Conservation (phyloP, 2,888 invertebrate genomes). For the Lasiommata megera region DNA sequence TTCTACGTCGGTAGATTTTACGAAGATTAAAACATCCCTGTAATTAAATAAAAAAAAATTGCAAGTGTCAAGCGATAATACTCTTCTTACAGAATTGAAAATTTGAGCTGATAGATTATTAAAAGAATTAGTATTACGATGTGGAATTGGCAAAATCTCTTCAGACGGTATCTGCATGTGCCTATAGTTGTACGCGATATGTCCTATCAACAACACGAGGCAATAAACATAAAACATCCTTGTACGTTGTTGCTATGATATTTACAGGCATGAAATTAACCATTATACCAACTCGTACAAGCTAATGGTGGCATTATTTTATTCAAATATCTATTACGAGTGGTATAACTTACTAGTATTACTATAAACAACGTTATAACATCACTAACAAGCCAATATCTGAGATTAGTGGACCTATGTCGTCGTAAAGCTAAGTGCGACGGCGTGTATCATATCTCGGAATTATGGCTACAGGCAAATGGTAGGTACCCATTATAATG, state of each 20-base stretch:
- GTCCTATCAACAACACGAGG: background rate
- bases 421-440: constrained; percentile 45
- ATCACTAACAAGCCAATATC: constrained; percentile 67
- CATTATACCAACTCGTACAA: constrained; percentile 4
- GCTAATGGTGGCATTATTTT: constrained; percentile 12
- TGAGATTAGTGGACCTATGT: constrained; percentile 57
- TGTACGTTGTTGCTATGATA: constrained; percentile 3
- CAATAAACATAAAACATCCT: background rate
- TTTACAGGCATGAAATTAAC: constrained; percentile 12
- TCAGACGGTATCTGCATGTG: no score
- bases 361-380: constrained; percentile 39
- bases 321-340: constrained; percentile 34
- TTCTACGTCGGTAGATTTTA: no score
- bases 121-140: no score
- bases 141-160: no score
- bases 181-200: no score
- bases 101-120: no score
- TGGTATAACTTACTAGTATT: constrained; percentile 32
- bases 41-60: no score
- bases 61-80: no score
- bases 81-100: no score
- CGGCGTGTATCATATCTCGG: constrained; percentile 56
- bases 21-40: no score
- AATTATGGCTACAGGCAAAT: constrained; percentile 56
- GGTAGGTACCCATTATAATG: background rate